Evolutionary conservation across 1,140 invertebrate species (phyloP).

Genomic region (Platyura marginata): DNA sequence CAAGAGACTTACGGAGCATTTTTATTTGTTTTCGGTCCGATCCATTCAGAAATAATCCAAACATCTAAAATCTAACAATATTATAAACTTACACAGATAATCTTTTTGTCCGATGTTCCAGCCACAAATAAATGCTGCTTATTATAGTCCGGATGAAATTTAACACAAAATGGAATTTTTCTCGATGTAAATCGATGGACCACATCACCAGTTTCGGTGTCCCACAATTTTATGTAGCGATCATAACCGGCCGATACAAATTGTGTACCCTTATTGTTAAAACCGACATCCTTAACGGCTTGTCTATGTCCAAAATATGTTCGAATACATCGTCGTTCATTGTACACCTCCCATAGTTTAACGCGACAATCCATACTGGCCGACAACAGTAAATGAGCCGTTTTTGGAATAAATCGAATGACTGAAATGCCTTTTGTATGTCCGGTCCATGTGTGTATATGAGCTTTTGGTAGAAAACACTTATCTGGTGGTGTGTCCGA

Average conservation of each 20-base stretch:
- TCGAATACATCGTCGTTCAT: conserved; percentile 79
- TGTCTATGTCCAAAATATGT: conserved; percentile 95
- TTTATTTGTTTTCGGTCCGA: no score
- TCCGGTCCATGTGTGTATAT: conserved; percentile 91
- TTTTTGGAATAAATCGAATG: conserved; percentile 87
- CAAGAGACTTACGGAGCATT: no score
- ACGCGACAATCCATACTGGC: conserved; percentile 94
- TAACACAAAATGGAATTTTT: conserved; percentile 93
- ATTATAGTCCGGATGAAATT: conserved; percentile 94
- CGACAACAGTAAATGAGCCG: conserved; percentile 88
- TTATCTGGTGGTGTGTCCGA: conserved; percentile 84
- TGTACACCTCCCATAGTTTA: conserved; percentile 98
- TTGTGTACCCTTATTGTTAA: conserved; percentile 83
- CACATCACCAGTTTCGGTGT: conserved; percentile 92
- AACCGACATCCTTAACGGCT: conserved; percentile 90
- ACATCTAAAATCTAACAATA: not conserved
- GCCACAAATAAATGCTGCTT: conserved; percentile 97
- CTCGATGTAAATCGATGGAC: conserved; percentile 81
- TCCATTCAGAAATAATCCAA: not conserved
- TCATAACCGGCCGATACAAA: conserved; percentile 90
- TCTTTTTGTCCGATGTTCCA: conserved; percentile 98
- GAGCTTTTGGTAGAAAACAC: conserved; percentile 94
- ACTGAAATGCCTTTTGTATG: conserved; percentile 95
- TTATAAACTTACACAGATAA: conserved; percentile 75
- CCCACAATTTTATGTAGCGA: conserved; percentile 95